A percentile compares a stretch with the other conserved stretches of the same genome.
phyloP scores from a whole-genome alignment of 1,140 invertebrate genomes.

The Bombus breviceps region DNA sequence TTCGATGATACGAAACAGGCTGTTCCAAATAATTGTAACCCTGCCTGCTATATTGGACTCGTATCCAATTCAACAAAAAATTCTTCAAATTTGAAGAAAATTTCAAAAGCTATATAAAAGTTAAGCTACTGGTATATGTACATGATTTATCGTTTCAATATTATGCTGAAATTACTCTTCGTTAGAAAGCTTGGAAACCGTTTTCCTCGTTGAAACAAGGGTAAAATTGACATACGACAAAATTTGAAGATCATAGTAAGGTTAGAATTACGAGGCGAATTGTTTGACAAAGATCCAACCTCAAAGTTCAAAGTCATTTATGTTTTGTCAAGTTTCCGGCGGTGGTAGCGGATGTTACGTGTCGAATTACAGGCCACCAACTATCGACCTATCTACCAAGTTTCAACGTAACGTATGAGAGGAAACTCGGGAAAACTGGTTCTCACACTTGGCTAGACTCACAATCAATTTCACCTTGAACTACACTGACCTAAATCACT shows the following conservation, averaged over 20 bases:
- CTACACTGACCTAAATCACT: conserved; percentile 42
- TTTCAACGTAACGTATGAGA: neutral
- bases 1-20: neutral
- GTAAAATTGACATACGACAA: no score
- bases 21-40: no score
- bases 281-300: neutral
- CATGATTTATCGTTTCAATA: no score
- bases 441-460: conserved; percentile 5
- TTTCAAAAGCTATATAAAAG: no score
- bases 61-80: no score
- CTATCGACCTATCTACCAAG: conserved; percentile 18
- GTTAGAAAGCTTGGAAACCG: no score
- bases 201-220: neutral
- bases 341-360: neutral
- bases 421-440: conserved; percentile 28
- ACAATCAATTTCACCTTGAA: conserved; percentile 35
- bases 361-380: neutral
- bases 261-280: neutral
- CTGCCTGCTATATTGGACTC: no score
- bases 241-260: neutral
- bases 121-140: no score
- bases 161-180: no score
- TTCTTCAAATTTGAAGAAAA: no score
- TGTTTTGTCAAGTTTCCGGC: neutral
- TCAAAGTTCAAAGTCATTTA: neutral